Percentiles rank a stretch among this genome's conserved stretches.
phyloP scores from a whole-genome alignment of 2,113 vertebrate genomes.

The Spermophilus dauricus region DNA sequence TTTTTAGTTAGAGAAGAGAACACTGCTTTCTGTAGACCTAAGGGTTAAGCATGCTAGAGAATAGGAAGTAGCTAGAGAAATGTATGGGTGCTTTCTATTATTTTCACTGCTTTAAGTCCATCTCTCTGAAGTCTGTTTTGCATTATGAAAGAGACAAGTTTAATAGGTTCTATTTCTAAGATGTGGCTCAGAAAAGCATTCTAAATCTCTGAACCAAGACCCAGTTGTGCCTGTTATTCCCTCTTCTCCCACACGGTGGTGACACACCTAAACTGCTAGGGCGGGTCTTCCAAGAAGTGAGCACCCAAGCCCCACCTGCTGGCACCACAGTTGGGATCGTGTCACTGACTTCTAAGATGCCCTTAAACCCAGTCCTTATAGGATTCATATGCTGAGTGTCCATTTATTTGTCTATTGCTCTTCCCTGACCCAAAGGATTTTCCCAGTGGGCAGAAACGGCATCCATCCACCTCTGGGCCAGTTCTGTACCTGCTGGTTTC shows the following conservation, averaged over 20 bases:
- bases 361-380: neutral
- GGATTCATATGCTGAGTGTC: neutral
- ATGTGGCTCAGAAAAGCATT: neutral
- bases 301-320: neutral
- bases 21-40: neutral
- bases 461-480: neutral
- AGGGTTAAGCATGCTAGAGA: neutral
- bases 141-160: constrained; percentile 70
- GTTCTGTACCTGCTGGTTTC: neutral
- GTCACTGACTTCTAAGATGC: neutral
- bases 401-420: neutral
- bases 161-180: constrained; percentile 67
- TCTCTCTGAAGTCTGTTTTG: constrained; percentile 54
- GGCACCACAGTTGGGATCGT: neutral
- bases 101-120: neutral
- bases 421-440: neutral
- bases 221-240: constrained; percentile 4
- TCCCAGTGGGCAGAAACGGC: neutral
- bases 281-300: neutral
- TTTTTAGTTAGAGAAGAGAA: neutral
- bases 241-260: neutral
- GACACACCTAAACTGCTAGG: neutral
- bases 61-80: neutral
- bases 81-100: neutral
- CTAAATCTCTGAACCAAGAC: neutral